Base-by-base conservation (phyloP, 2,888 invertebrate genomes). In the Euproctis similis region DNA sequence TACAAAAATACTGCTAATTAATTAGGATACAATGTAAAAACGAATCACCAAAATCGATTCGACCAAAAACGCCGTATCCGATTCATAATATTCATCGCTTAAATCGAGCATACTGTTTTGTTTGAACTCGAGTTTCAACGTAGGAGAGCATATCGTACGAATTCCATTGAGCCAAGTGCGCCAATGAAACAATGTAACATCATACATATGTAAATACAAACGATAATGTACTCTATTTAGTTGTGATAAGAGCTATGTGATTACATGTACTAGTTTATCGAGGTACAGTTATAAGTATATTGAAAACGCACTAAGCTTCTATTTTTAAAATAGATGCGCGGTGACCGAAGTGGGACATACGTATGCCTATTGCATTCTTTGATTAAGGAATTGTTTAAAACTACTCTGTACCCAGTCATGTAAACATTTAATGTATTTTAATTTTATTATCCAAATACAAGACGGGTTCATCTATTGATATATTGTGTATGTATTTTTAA, bases 281-380 rank as follows among this genome's bases (percentile, higher is more conserved):
- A 54, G 39, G 42, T 44, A 54, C 49, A 42, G 39, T 55, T 62
- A n/a, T n/a, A n/a, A n/a, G 70, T 65, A 63, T 70, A 70, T 71
- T 64, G 69, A 74, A 76, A 78, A 77, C 80, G 76, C 78, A 80
- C 69, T 59, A 63, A 66, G 67, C 58, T 55, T 75, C 81, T 82
- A 82, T 82, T 82, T 81, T 81, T 82, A 80, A 76, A 82, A 80
- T 78, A 78, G 72, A 80, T 78, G 80, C n/a, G n/a, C 70, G 71
- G 75, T 69, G 75, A 69, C 73, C 76, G 65, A 78, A 80, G 74
- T 80, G 72, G 80, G 71, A 70, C 80, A 73, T 60, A 53, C 66
- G 67, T 71, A 63, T 68, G 62, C 71, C 63, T 62, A 67, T 67
- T n/a, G n/a, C n/a, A n/a, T n/a, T n/a, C n/a, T 67, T 71, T 70